Conservation (phyloP, 2,888 invertebrate genomes). For the Sarcophaga subvicina region DNA sequence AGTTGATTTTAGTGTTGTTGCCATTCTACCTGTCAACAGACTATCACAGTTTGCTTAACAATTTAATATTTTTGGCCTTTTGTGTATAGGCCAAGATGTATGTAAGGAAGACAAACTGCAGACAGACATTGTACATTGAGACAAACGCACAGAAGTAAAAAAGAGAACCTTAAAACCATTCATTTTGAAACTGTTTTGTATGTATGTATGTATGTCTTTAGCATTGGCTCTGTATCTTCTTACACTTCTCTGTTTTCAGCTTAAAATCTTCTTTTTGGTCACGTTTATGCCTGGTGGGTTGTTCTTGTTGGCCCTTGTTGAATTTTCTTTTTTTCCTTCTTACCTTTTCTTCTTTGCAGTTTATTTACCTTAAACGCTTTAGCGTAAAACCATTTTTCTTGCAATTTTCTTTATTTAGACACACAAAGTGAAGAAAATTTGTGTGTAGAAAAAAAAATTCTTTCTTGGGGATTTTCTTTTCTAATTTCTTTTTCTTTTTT, state of each 20-base stretch:
- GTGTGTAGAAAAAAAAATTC: background rate
- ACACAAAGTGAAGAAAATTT: background rate
- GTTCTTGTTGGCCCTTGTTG: conserved; percentile 11
- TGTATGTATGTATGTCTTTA: conserved; percentile 18
- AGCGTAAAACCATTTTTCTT: conserved; percentile 4
- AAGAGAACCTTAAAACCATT: conserved; percentile 37
- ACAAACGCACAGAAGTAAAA: background rate
- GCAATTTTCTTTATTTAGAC: conserved; percentile 29
- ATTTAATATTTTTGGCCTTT: conserved; percentile 51
- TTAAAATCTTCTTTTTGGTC: conserved; percentile 55
- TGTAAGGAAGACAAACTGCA: background rate
- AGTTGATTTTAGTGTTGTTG: conserved; percentile 4
- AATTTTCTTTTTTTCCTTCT: conserved; percentile 2
- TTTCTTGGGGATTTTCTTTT: conserved; percentile 41
- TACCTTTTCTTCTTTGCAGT: conserved; percentile 34
- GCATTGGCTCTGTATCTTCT: conserved; percentile 12
- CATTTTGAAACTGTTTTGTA: conserved; percentile 11
- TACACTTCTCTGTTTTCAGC: conserved; percentile 1
- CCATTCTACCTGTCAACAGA: conserved; percentile 54
- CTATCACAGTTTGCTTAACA: conserved; percentile 35
- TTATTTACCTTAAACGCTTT: conserved; percentile 52
- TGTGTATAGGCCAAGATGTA: conserved; percentile 13
- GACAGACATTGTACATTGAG: background rate
- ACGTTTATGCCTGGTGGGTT: conserved; percentile 48
- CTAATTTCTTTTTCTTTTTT: background rate